Conservation (phyloP, 2,888 invertebrate species). For the Bellardia bayeri region DNA sequence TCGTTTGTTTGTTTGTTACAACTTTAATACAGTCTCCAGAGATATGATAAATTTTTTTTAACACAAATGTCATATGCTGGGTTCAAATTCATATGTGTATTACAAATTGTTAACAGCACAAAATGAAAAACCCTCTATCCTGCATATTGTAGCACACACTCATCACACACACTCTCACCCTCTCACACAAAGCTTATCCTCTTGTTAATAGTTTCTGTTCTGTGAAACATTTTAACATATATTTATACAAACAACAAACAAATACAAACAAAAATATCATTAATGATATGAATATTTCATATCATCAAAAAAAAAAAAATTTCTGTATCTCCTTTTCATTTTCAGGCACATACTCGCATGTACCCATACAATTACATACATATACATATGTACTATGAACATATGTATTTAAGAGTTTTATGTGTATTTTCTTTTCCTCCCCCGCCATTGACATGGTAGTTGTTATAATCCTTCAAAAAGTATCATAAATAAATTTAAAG, state of each 20-base stretch:
- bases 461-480: constrained; percentile 10
- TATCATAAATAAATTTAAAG: constrained; percentile 8
- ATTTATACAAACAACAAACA: neutral
- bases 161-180: neutral
- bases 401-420: neutral
- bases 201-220: constrained; percentile 39
- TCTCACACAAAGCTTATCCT: neutral
- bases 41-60: constrained; percentile 64
- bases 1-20: constrained; percentile 40
- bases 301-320: constrained; percentile 43
- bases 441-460: neutral
- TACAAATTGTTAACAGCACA: constrained; percentile 30
- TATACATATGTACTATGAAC: constrained; percentile 3
- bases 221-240: neutral
- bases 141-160: neutral
- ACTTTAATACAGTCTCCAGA: constrained; percentile 70
- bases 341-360: neutral
- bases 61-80: constrained; percentile 65
- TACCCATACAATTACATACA: neutral
- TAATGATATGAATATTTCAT: constrained; percentile 72
- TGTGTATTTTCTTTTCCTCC: neutral
- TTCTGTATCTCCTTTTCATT: constrained; percentile 44
- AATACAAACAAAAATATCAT: constrained; percentile 63
- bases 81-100: constrained; percentile 49
- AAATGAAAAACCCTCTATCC: neutral